Conservation (phyloP, 2,113 vertebrate species). For the Barnardius zonarius region DNA sequence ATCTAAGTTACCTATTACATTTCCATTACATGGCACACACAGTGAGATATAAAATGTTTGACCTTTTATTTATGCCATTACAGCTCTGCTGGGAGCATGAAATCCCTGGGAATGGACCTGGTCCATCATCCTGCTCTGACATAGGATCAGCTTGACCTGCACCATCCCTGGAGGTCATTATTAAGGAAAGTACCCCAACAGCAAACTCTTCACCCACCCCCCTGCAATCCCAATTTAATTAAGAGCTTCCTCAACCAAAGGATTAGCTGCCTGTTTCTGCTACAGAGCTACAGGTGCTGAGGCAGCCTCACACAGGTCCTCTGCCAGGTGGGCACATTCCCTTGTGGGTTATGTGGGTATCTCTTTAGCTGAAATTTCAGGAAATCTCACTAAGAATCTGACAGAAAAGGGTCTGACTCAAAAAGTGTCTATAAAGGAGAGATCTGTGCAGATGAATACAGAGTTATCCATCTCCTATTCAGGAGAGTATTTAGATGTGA, state of each 20-base stretch:
- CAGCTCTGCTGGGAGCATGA: background rate
- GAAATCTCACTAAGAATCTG: background rate
- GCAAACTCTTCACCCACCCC: background rate
- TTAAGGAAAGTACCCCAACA: background rate
- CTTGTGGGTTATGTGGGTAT: background rate
- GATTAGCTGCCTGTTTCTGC: background rate
- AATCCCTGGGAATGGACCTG: conserved; percentile 11
- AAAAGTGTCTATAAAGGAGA: background rate
- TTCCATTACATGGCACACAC: background rate
- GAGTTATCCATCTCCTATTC: background rate
- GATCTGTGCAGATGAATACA: background rate
- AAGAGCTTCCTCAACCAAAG: conserved; percentile 16
- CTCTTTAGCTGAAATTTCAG: background rate
- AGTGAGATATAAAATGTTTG: background rate
- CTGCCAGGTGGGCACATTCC: background rate
- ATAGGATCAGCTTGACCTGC: background rate
- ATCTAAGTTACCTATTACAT: background rate
- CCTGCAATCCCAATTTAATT: background rate
- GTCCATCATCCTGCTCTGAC: background rate
- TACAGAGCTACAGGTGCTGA: background rate
- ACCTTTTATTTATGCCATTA: background rate
- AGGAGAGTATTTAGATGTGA: background rate
- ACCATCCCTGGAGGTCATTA: background rate
- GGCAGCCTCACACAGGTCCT: background rate
- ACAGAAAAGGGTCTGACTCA: background rate